These are phyloP conservation scores for Aplodontia rufa DNA, from an alignment of 2,113 vertebrate genomes.

Conservation along the genomic window DNA sequence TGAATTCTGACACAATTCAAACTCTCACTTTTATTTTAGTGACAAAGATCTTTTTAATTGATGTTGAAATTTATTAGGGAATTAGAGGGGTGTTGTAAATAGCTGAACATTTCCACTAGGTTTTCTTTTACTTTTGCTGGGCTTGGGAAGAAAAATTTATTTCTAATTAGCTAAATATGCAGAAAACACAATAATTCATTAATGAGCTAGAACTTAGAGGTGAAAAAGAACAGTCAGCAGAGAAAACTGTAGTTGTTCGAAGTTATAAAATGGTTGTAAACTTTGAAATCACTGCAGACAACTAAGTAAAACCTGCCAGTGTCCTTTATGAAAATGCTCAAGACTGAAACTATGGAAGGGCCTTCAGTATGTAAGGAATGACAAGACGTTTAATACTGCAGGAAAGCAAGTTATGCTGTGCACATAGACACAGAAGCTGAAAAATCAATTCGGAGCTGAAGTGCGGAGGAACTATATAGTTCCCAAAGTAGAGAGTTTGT, in stretches of 20 bases:
- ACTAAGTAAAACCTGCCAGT: neutral
- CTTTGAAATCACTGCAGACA: neutral
- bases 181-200: neutral
- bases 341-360: neutral
- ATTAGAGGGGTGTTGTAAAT: neutral
- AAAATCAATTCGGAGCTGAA: neutral
- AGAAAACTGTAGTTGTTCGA: neutral
- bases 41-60: neutral
- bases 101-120: neutral
- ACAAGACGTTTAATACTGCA: neutral
- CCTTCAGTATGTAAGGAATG: neutral
- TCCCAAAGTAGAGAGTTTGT: neutral
- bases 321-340: neutral
- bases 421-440: neutral
- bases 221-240: neutral
- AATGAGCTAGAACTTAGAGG: neutral
- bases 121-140: neutral
- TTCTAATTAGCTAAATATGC: neutral
- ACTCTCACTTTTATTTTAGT: constrained; percentile 26
- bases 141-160: constrained; percentile 10
- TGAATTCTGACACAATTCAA: neutral
- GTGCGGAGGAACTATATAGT: neutral
- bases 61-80: constrained; percentile 4
- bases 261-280: neutral
- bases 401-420: neutral